Conservation (phyloP, 1,140 invertebrate species). For the Euura lappo region DNA sequence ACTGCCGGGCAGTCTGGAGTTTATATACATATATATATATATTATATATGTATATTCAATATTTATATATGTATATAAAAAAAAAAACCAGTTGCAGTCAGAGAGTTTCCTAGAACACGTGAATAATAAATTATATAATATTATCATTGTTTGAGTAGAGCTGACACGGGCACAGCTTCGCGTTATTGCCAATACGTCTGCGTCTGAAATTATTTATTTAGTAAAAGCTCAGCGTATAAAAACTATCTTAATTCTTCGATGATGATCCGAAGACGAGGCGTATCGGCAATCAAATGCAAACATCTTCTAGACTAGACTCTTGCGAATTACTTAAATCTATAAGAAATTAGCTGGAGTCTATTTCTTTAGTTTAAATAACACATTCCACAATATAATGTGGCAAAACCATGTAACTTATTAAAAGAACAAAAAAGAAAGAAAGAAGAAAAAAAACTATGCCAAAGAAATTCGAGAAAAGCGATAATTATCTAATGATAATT, state of each 20-base stretch:
- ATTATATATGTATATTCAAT: no score
- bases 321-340: conserved; percentile 14
- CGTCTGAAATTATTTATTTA: not conserved
- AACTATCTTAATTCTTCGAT: not conserved
- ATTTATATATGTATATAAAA: no score
- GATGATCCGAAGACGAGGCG: conserved; percentile 21
- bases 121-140: conserved; percentile 13
- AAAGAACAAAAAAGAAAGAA: no score
- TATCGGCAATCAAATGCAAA: conserved; percentile 31
- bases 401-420: conserved; percentile 37
- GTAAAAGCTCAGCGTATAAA: not conserved
- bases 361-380: conserved; percentile 26
- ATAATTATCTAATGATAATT: not conserved
- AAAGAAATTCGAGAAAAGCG: conserved; percentile 30
- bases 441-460: conserved; percentile 33
- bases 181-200: conserved; percentile 37
- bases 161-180: conserved; percentile 22
- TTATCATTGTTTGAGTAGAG: conserved; percentile 30
- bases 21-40: conserved; percentile 21
- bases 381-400: conserved; percentile 49
- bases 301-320: conserved; percentile 16
- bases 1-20: conserved; percentile 56
- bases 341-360: conserved; percentile 27
- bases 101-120: conserved; percentile 35
- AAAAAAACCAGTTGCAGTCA: conserved; percentile 44